A percentile compares a stretch with the other conserved stretches of the same genome.
Evolutionary conservation across 2,888 invertebrate genomes (phyloP).

Genomic region (Hylaea fasciaria): DNA sequence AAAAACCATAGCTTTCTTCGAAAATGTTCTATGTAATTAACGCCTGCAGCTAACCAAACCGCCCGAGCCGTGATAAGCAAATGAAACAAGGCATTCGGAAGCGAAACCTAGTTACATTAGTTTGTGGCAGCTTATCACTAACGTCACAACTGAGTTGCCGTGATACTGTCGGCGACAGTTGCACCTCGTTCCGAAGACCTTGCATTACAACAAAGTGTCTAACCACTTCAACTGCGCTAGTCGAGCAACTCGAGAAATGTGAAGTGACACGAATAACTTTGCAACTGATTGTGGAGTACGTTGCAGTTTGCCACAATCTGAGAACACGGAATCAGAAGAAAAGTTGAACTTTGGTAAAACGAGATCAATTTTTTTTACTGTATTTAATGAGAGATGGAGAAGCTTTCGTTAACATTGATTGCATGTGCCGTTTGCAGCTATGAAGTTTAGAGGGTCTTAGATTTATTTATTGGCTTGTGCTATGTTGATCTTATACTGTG

Average conservation of each 20-base stretch:
- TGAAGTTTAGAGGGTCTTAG: no score
- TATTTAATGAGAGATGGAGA: no score
- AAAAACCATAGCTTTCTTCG: background rate
- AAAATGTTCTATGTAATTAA: background rate
- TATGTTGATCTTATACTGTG: no score
- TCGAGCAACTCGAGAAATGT: conserved; percentile 57
- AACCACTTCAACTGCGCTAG: conserved; percentile 65
- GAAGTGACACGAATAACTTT: conserved; percentile 69
- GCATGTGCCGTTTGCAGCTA: no score
- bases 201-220: conserved; percentile 74
- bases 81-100: conserved; percentile 40
- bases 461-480: no score
- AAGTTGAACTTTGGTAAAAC: background rate
- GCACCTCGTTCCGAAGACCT: conserved; percentile 68
- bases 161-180: conserved; percentile 55
- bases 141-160: conserved; percentile 55
- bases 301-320: conserved; percentile 11
- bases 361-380: no score
- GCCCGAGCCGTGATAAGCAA: conserved; percentile 42
- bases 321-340: conserved; percentile 1
- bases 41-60: background rate
- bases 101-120: conserved; percentile 45
- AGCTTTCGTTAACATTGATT: no score
- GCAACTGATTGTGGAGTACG: conserved; percentile 54
- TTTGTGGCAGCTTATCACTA: conserved; percentile 52